Base-by-base conservation (phyloP, 2,113 vertebrate genomes). In the Ailurus styani region DNA sequence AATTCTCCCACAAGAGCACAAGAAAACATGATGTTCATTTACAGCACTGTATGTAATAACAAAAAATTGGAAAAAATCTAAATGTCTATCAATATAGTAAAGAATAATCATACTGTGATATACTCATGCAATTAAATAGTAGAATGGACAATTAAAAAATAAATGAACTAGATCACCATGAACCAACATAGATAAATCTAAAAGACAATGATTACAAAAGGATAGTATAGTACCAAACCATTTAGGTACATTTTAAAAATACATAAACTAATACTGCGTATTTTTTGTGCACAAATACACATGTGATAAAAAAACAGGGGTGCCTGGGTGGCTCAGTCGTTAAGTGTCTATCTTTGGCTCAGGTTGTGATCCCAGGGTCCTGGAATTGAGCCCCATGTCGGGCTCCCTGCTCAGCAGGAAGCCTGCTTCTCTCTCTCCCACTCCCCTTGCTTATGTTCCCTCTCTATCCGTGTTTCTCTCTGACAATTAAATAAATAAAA, bases 151-250 rank as follows among this genome's bases (percentile, higher is more conserved):
- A 72, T 83, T 55, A 37, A 78, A 83, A 94, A 29, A 62, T 62
- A 62, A 95, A 54, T 93, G 14, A 95, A 87, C 20, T 90, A 17
- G 3, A 82, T 29, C 1, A 77, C 50, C 34, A 66, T 81, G 6
- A 62, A 81, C 86, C 54, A 66, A 60, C 31, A 7, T 83, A 27
- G 8, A 70, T 85, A 52, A 68, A 52, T 40, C n/a, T 91, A 3
- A 25, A 96, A 85, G 93, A 91, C 14, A 87, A 42, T 21, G 42
- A 88, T 45, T 96, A 40, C 14, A 82, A 95, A 85, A 95, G 23
- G 1, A 62, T 77, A 47, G 14, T 25, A 75, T 4, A 77, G 23
- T 77, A 55, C 29, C 4, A 84, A 40, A 45, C 1, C 27, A 54
- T 7, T 47, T 78, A 60, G n/a, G n/a, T 70, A 55, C 7, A 87